A percentile compares a stretch with the other conserved stretches of the same genome.
These are phyloP conservation scores for Alectoris magna DNA, from an alignment of 2,797 vertebrate species.

Conservation along the genomic window DNA sequence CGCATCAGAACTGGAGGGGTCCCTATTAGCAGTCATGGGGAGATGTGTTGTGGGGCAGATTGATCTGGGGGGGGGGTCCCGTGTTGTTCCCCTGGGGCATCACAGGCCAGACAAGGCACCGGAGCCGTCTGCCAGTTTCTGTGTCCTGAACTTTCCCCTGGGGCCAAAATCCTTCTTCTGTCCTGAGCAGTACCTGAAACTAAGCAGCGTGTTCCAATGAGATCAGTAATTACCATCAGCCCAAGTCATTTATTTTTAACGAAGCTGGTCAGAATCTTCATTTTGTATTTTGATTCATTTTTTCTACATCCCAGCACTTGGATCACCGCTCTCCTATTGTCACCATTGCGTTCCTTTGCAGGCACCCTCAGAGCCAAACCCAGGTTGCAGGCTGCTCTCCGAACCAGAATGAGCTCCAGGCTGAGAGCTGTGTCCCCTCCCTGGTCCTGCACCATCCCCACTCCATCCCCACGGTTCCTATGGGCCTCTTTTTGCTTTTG, in stretches of 20 bases:
- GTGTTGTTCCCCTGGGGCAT: background rate
- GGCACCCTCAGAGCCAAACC: background rate
- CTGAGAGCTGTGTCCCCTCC: background rate
- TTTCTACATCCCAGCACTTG: background rate
- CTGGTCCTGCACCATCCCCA: accelerated
- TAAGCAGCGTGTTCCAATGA: constrained; percentile 54
- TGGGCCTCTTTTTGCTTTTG: too few species aligned
- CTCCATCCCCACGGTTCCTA: background rate
- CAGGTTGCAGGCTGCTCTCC: background rate
- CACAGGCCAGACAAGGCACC: accelerated
- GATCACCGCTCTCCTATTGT: background rate
- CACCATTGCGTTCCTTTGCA: background rate
- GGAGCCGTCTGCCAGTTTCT: background rate
- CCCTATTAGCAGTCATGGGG: background rate
- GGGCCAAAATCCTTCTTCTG: constrained; percentile 41
- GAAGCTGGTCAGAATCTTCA: constrained; percentile 23
- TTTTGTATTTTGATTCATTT: constrained; percentile 63
- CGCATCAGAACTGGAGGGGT: accelerated
- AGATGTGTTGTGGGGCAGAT: accelerated
- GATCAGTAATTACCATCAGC: constrained; percentile 63
- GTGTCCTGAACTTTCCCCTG: background rate
- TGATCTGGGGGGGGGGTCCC: accelerated
- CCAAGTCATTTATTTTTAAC: constrained; percentile 62
- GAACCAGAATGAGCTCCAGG: background rate
- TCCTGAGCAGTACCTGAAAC: constrained; percentile 52